Base-by-base conservation (phyloP, 1,140 invertebrate species). In the Drosophila yakuba region DNA sequence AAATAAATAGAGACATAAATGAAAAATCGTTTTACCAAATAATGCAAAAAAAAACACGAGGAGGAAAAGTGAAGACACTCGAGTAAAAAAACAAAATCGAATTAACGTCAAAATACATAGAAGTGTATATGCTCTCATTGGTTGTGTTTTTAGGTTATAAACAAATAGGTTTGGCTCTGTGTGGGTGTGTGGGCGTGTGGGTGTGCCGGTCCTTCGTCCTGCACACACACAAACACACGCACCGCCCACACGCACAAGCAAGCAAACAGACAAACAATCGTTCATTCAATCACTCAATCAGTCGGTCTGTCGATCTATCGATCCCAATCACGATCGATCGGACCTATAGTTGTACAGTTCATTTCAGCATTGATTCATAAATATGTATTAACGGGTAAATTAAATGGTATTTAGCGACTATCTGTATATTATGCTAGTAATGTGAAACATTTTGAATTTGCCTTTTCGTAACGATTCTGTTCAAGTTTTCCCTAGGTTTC, bases 61-160 rank as follows among this genome's bases (percentile, higher is more conserved):
- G 8, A 57, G 32, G 23, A 75, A 61, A 74, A 77, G 64, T 44
- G 55, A 45, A 61, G 50, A 68, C 64, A 44, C 64, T 74, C 47
- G 59, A 76, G 78, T 17, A 17, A 59, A 56, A 56, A 56, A 63
- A 74, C 57, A 54, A 68, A 79, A 86, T 68, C 47, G 74, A 86
- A 73, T 83, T 68, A 79, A 90, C 80, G 74, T 81, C 84, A 80
- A 88, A 88, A 88, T 88, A 88, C 83, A 88, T 88, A 88, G 83
- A 88, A 74, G 71, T 90, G 79, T 85, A 90, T 75, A 92, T 92
- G 91, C 91, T 92, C 91, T 92, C 91, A 92, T 92, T 92, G 91
- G 91, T 92, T 92, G 91, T 92, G 91, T 91, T 92, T 92, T 92
- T 92, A 92, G 91, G 80, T 91, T 91, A 90, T 91, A 88, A 88